A percentile compares a stretch with the other conserved stretches of the same genome.
Conservation (phyloP, 2,113 vertebrate species). For the Rattus norvegicus region DNA sequence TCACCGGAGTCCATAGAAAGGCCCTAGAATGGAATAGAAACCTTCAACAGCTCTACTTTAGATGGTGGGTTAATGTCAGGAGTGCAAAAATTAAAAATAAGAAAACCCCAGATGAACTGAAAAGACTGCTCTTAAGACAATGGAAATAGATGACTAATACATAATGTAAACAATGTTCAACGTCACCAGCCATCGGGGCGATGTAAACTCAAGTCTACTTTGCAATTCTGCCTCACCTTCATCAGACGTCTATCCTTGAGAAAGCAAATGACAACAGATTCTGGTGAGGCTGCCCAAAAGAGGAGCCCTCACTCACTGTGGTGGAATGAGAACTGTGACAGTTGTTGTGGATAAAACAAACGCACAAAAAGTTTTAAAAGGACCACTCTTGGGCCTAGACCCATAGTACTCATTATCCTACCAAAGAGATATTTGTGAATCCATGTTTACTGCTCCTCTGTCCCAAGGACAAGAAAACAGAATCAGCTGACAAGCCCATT, state of each 20-base stretch:
- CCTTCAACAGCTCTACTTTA: background rate
- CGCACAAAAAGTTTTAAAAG: background rate
- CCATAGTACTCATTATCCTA: background rate
- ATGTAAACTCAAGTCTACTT: background rate
- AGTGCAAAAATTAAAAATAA: background rate
- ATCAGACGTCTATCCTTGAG: background rate
- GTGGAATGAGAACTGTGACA: background rate
- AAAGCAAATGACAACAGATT: background rate
- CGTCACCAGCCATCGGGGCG: background rate
- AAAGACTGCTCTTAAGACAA: background rate
- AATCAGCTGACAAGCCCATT: background rate
- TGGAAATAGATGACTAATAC: background rate
- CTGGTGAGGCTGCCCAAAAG: no score
- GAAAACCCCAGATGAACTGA: background rate
- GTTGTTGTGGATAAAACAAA: background rate
- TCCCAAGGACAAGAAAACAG: background rate
- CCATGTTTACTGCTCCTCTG: background rate
- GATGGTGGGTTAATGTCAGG: background rate
- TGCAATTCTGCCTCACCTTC: background rate
- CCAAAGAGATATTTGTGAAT: background rate
- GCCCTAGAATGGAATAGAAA: background rate
- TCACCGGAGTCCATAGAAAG: no score
- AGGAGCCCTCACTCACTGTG: background rate
- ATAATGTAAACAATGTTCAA: background rate
- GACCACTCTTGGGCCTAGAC: background rate